A percentile compares a stretch with the other conserved stretches of the same genome.
These are phyloP conservation scores for Platycnemis pennipes DNA, from an alignment of 2,888 invertebrate genomes.

Conservation along the genomic window DNA sequence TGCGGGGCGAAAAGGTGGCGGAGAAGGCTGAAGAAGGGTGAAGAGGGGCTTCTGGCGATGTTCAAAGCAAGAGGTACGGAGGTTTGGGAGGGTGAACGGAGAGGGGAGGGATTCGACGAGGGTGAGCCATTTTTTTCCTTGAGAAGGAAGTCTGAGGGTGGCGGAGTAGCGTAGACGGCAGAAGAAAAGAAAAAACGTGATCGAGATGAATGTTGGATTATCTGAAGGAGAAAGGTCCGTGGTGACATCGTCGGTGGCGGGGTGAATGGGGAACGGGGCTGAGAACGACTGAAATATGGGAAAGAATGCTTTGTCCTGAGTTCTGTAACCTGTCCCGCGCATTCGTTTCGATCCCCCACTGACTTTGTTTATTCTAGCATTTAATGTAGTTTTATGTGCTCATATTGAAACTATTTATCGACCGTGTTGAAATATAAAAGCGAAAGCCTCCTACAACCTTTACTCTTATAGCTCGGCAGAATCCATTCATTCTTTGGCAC, in stretches of 20 bases:
- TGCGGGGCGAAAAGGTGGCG: too few relatives aligned
- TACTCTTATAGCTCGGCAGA: too few relatives aligned
- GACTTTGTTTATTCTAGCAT: too few relatives aligned
- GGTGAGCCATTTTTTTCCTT: background rate
- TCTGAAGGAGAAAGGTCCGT: background rate
- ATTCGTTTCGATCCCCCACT: too few relatives aligned
- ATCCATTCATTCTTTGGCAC: too few relatives aligned
- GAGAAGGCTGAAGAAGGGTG: too few relatives aligned
- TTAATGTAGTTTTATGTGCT: too few relatives aligned
- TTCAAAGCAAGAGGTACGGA: too few relatives aligned
- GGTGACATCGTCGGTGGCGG: background rate
- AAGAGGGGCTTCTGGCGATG: background rate
- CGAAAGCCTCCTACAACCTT: too few relatives aligned
- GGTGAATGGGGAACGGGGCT: background rate
- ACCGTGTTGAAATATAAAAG: too few relatives aligned
- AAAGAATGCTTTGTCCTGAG: background rate
- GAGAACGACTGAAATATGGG: background rate
- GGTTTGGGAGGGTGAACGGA: background rate
- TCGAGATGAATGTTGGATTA: background rate
- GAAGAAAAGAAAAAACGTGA: background rate
- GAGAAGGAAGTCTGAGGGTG: background rate
- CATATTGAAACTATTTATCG: too few relatives aligned
- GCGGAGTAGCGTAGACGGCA: background rate
- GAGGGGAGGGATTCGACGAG: background rate
- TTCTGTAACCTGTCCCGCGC: too few relatives aligned